These are phyloP conservation scores for Drosophila stalkeri DNA, from an alignment of 2,888 invertebrate species.

Conservation along the genomic window DNA sequence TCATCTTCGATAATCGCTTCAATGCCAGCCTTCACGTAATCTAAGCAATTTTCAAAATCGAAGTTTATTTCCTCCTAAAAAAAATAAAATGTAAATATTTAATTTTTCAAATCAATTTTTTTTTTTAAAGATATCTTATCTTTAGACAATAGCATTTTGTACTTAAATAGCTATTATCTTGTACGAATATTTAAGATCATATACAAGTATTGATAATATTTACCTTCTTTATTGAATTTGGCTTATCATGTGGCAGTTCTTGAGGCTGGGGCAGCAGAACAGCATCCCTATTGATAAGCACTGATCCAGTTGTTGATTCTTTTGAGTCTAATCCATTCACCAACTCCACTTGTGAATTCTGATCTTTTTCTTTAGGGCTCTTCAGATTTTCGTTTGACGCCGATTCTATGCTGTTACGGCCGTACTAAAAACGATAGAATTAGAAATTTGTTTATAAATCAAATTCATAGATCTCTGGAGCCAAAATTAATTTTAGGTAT, in stretches of 20 bases:
- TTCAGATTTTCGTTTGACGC: conserved; percentile 65
- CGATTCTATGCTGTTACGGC: conserved; percentile 91
- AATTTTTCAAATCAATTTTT: neutral
- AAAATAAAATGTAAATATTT: conserved; percentile 16
- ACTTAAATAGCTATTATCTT: neutral
- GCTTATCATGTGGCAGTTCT: conserved; percentile 51
- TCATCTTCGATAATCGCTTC: conserved; percentile 99
- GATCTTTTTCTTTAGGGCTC: conserved; percentile 34
- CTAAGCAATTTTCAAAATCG: conserved; percentile 93
- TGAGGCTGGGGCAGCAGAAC: conserved; percentile 73
- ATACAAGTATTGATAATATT: neutral
- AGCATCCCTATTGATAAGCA: conserved; percentile 85
- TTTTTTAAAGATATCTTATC: neutral
- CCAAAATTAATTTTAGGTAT: neutral
- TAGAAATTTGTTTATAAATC: neutral
- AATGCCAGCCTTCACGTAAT: conserved; percentile 95
- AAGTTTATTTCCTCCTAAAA: conserved; percentile 86
- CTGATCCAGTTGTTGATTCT: conserved; percentile 49
- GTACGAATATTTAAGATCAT: neutral
- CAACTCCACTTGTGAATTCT: conserved; percentile 33
- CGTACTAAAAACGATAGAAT: conserved; percentile 88
- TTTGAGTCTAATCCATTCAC: conserved; percentile 40
- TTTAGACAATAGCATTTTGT: neutral
- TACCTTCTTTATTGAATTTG: conserved; percentile 50
- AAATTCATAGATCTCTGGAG: too few species aligned